A percentile compares a stretch with the other conserved stretches of the same genome.
These are phyloP conservation scores for Siderastrea radians DNA, from an alignment of 92 coral and sea anemone species.

Conservation along the genomic window DNA sequence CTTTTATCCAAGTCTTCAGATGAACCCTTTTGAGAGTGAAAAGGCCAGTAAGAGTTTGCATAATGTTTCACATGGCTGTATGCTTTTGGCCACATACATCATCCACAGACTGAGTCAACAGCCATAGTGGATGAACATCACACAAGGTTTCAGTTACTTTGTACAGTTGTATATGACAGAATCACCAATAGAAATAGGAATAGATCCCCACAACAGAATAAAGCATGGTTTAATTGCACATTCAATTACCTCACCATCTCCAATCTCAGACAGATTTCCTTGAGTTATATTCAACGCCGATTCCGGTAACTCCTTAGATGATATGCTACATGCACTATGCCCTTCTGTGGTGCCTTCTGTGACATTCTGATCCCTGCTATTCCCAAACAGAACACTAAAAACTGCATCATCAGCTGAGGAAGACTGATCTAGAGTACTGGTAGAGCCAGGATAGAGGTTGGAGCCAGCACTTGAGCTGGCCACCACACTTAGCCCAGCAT, in stretches of 20 bases:
- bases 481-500: neutral
- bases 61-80: too few species aligned
- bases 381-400: slow-evolving; percentile 38
- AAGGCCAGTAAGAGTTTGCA: neutral
- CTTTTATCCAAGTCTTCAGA: slow-evolving; percentile 46
- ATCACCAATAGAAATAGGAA: too few species aligned
- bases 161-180: too few species aligned
- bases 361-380: slow-evolving; percentile 12
- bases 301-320: slow-evolving; percentile 29
- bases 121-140: neutral
- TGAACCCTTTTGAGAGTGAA: slow-evolving; percentile 28
- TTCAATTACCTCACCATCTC: slow-evolving; percentile 48
- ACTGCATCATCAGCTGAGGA: slow-evolving; percentile 29
- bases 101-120: too few species aligned
- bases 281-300: slow-evolving; percentile 16
- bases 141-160: neutral
- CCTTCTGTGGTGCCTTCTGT: slow-evolving; percentile 1
- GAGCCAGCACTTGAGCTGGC: slow-evolving; percentile 6
- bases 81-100: too few species aligned
- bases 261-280: slow-evolving; percentile 39
- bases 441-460: slow-evolving; percentile 12
- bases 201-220: too few species aligned
- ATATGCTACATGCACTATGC: neutral
- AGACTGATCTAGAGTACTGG: slow-evolving; percentile 26
- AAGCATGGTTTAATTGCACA: too few species aligned